A percentile compares a stretch with the other conserved stretches of the same genome.
phyloP scores from a whole-genome alignment of 2,797 vertebrate genomes.

The Sebastes matsubarae region DNA sequence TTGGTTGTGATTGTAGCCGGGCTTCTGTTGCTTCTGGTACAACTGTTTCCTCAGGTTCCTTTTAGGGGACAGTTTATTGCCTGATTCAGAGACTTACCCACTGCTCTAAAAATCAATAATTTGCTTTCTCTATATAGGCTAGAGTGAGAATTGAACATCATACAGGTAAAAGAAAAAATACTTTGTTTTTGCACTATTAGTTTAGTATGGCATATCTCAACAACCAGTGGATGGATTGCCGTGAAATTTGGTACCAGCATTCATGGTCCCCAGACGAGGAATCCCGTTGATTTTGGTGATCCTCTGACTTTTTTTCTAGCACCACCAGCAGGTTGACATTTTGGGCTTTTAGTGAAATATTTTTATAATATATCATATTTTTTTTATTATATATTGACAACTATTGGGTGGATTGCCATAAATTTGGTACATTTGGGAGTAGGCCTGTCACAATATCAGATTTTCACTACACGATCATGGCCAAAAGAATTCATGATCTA shows the following conservation, averaged over 20 bases:
- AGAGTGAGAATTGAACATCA: constrained; percentile 23
- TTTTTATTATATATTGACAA: background rate
- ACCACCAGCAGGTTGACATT: background rate
- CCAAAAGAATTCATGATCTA: too few relatives aligned
- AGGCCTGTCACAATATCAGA: too few relatives aligned
- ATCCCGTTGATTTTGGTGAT: background rate
- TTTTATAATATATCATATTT: background rate
- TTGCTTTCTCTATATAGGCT: constrained; percentile 24
- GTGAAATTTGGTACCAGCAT: background rate
- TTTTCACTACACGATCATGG: too few relatives aligned
- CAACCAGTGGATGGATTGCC: background rate
- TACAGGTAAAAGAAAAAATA: background rate
- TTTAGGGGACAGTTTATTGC: constrained; percentile 52
- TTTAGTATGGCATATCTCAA: background rate
- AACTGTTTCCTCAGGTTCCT: constrained; percentile 36
- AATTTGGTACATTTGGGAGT: background rate
- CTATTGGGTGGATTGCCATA: background rate
- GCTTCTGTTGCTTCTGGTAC: constrained; percentile 46
- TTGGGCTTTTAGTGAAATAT: background rate
- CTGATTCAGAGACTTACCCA: constrained; percentile 34
- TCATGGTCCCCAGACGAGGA: background rate
- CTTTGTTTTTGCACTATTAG: background rate
- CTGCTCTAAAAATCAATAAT: constrained; percentile 56
- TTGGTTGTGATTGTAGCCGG: constrained; percentile 65
- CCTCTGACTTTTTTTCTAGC: background rate